Evolutionary conservation across 2,113 vertebrate species (phyloP), one percentile per base, ranked within the genome.

Genomic region (Piprites chloris): DNA sequence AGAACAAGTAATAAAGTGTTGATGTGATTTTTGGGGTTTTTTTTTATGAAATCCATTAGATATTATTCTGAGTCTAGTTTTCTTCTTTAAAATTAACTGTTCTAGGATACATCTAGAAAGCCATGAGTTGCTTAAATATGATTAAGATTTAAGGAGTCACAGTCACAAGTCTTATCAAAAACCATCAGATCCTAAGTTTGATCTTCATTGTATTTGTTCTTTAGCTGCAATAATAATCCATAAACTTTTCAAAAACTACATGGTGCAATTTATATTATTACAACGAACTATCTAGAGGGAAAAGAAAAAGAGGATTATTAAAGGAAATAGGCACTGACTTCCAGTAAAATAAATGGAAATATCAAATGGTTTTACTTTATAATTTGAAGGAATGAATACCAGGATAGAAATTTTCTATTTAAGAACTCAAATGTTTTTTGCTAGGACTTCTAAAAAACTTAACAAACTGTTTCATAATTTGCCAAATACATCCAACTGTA

Each of bases 391-490:
- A 97, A 96, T 94, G 73, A 92, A 87, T 95, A 96, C 90, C 85
- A 90, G 85, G 96, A 89, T 95, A 95, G 89, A 97, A 96, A 61
- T 18, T 76, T 97, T 94, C 85, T 47, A 2, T 94, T 93, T 97
- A 96, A 97, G 89, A 97, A 87, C 73, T 97, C 97, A 97, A 74
- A 96, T 97, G 87, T 77, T 92, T 89, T 63, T 90, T 96, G 95
- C 96, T 97, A 90, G 47, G 61, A 86, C 87, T 93, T 81, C 79
- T 78, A 84, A 97, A 96, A 97, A 95, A 42, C 86, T 84, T 96
- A 96, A 95, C 53, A 88, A 97, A 94, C 85, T 20, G 17, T 97
- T 98, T 95, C 93, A 96, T 93, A 96, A 96, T 96, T 97, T 95
- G 86, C 96, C 93, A 97, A 97, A 96, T 85, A 53, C 59, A 96